These are phyloP conservation scores for Danio rerio DNA, from an alignment of 2,113 vertebrate species.

Conservation along the genomic window GRCz12tu NC_133177.1:27716501-27717000, in stretches of 20 bases:
- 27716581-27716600: constrained; percentile 31
- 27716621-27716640: constrained; percentile 49
- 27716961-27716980: background rate
- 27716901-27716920: background rate
- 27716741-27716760: constrained; percentile 67
- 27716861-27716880: background rate
- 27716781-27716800: background rate
- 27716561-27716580: constrained; percentile 37
- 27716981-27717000: constrained; percentile 67
- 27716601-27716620: constrained; percentile 43
- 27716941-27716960: constrained; percentile 37
- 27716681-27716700: constrained; percentile 2
- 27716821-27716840: background rate
- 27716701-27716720: constrained; percentile 67
- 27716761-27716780: constrained; percentile 65
- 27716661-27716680: constrained; percentile 32
- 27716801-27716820: background rate
- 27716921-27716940: background rate
- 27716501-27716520: constrained; percentile 23
- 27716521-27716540: constrained; percentile 10
- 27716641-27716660: constrained; percentile 20
- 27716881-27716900: background rate
- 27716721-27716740: constrained; percentile 70
- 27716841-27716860: background rate
- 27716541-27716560: constrained; percentile 23